Evolutionary conservation across 2,797 vertebrate genomes (phyloP).

Genomic region (Rhynchotus rufescens): DNA sequence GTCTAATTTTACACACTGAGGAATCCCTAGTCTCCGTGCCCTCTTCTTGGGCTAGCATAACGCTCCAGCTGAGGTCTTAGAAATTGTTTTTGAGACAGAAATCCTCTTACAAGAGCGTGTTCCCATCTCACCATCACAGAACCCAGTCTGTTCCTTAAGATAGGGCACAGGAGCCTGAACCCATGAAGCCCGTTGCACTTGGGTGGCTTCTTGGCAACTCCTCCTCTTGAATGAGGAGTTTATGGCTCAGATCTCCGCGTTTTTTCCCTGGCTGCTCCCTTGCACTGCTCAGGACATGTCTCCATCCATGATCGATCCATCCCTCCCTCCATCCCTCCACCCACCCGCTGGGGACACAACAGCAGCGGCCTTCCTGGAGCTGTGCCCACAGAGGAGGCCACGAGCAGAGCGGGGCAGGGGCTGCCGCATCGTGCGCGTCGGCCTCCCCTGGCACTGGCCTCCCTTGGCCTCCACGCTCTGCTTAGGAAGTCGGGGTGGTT

Average conservation of each 20-base stretch:
- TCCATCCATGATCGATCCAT: too few relatives aligned
- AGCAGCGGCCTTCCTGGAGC: conserved; percentile 28
- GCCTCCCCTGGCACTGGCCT: neutral
- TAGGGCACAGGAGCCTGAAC: rapidly evolving
- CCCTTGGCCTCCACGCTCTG: neutral
- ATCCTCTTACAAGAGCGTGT: neutral
- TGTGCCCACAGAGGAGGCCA: neutral
- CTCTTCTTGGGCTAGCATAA: neutral
- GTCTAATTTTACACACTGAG: neutral
- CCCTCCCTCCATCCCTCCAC: too few relatives aligned
- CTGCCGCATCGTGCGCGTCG: neutral
- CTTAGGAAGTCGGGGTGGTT: neutral
- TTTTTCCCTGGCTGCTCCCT: neutral
- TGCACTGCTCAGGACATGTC: neutral
- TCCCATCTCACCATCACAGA: neutral
- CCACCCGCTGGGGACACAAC: neutral
- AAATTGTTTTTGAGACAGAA: neutral
- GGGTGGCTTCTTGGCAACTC: neutral
- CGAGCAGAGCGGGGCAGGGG: neutral
- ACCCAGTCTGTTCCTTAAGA: neutral
- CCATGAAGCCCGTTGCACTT: neutral
- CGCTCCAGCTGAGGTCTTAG: neutral
- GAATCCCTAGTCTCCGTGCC: neutral
- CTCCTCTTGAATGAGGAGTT: neutral
- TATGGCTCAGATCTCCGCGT: neutral